phyloP scores from a whole-genome alignment of 2,113 vertebrate genomes.

The Thamnophis sirtalis region DNA sequence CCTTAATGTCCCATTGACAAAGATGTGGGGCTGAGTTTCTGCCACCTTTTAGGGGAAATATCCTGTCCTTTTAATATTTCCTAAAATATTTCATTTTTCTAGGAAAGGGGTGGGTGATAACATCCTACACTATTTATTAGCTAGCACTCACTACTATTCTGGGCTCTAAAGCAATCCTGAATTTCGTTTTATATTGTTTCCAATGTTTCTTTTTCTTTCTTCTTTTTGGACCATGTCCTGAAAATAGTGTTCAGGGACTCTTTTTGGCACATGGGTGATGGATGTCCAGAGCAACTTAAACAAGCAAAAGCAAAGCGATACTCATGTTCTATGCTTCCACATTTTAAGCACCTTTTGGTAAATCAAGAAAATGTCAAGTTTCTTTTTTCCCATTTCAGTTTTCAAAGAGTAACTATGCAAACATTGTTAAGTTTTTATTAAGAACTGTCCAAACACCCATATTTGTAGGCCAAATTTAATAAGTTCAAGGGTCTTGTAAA shows the following conservation, averaged over 20 bases:
- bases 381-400: background rate
- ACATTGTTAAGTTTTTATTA: background rate
- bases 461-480: background rate
- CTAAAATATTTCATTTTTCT: too few species aligned
- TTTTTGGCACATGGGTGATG: background rate
- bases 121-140: background rate
- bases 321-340: background rate
- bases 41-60: too few species aligned
- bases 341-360: background rate
- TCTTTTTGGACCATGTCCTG: background rate
- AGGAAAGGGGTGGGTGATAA: too few species aligned
- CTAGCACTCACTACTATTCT: background rate
- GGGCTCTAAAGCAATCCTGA: background rate
- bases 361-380: background rate
- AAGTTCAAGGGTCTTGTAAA: background rate
- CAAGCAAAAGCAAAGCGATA: background rate
- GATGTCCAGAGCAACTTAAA: background rate
- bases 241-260: background rate
- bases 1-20: too few species aligned
- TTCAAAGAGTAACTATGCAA: background rate
- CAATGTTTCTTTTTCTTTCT: background rate
- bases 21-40: too few species aligned
- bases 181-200: background rate
- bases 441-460: background rate
- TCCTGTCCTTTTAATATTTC: too few species aligned